A percentile compares a stretch with the other conserved stretches of the same genome.
Conservation (phyloP, 2,888 invertebrate genomes). For the Epistrophe eligans region DNA sequence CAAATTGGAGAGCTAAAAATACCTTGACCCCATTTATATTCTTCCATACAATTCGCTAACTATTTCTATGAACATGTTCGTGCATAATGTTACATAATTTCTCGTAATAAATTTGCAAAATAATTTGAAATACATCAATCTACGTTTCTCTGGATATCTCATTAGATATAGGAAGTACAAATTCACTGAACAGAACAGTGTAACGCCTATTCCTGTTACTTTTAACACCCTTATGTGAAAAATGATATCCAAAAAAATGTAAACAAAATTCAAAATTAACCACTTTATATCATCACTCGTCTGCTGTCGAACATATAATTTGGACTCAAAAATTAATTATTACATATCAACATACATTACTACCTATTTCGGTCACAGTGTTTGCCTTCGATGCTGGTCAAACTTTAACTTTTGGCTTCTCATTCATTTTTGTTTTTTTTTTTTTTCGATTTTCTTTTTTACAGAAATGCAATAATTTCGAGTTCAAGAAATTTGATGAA, state of each 20-base stretch:
- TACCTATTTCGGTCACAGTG: slow-evolving; percentile 51
- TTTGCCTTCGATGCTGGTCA: slow-evolving; percentile 49
- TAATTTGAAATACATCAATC: not conserved
- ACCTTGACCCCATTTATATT: slow-evolving; percentile 19
- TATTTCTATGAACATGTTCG: not conserved
- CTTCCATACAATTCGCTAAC: not conserved
- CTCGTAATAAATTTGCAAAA: not conserved
- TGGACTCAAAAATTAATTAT: slow-evolving; percentile 33
- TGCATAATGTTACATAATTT: not conserved
- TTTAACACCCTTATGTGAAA: slow-evolving; percentile 19
- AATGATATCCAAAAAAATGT: not conserved
- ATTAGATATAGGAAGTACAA: not conserved
- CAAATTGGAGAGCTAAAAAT: not conserved
- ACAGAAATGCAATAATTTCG: slow-evolving; percentile 50
- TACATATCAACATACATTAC: not conserved
- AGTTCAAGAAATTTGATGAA: slow-evolving; percentile 59
- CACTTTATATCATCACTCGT: slow-evolving; percentile 10
- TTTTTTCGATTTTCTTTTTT: not conserved
- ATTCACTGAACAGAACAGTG: slow-evolving; percentile 32
- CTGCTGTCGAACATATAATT: slow-evolving; percentile 47
- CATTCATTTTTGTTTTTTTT: not conserved
- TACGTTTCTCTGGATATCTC: not conserved
- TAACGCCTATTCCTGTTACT: slow-evolving; percentile 13
- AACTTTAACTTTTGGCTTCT: slow-evolving; percentile 18
- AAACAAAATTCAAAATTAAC: slow-evolving; percentile 21